A percentile compares a stretch with the other conserved stretches of the same genome.
phyloP scores from a whole-genome alignment of 2,888 invertebrate genomes.

The Microplitis manilae region DNA sequence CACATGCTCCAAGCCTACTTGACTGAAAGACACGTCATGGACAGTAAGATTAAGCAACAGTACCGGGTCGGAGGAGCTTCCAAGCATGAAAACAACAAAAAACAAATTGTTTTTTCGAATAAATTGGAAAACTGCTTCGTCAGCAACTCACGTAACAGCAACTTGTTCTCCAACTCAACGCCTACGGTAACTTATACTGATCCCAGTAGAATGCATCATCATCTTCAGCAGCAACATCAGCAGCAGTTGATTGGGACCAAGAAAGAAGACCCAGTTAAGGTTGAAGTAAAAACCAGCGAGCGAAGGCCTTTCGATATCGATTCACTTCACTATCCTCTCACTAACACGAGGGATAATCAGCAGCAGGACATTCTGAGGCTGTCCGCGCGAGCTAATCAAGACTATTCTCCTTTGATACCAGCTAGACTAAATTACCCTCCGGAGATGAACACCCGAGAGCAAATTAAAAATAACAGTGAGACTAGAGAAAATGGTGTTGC shows the following conservation, averaged over 20 bases:
- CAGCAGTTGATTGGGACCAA: conserved; percentile 17
- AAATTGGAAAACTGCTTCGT: background rate
- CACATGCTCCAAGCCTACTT: conserved; percentile 82
- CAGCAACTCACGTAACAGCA: conserved; percentile 42
- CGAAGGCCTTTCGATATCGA: conserved; percentile 58
- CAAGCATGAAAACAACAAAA: conserved; percentile 52
- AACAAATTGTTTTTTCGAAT: conserved; percentile 27
- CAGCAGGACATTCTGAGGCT: background rate
- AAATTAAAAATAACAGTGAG: conserved; percentile 30
- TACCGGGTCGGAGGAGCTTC: conserved; percentile 58
- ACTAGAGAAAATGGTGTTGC: conserved; percentile 51
- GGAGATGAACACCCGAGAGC: background rate
- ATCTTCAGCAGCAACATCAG: no score
- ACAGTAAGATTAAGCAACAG: conserved; percentile 80
- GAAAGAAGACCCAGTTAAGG: conserved; percentile 51
- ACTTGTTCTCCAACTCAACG: conserved; percentile 27
- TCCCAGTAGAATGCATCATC: conserved; percentile 58
- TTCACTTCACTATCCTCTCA: conserved; percentile 45
- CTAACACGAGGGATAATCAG: no score
- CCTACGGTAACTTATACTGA: conserved; percentile 63
- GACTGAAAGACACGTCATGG: conserved; percentile 81
- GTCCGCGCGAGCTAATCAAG: background rate
- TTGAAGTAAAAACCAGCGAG: conserved; percentile 59
- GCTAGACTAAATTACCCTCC: background rate
- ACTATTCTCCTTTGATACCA: background rate